Conservation (phyloP, 2,888 invertebrate species). For the Eupelmus urozonus region DNA sequence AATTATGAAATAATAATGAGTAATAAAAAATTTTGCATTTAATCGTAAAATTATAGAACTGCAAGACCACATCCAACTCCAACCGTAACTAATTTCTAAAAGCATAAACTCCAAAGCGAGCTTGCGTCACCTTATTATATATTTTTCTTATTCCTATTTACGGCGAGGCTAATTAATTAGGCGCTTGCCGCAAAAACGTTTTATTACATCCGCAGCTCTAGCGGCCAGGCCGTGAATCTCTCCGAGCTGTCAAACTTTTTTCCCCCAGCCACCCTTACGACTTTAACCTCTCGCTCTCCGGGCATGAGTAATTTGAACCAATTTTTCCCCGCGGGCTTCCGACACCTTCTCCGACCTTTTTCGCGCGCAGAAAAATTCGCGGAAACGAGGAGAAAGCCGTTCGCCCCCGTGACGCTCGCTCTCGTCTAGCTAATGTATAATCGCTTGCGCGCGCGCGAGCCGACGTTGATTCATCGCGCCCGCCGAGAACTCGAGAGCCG, state of each 20-base stretch:
- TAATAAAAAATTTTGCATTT: too few relatives aligned
- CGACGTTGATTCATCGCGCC: slow-evolving; percentile 39
- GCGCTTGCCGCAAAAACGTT: neutral
- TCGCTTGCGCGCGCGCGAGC: slow-evolving; percentile 14
- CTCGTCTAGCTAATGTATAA: slow-evolving; percentile 11
- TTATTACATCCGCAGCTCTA: neutral
- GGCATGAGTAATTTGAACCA: slow-evolving; percentile 21
- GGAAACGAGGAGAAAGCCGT: slow-evolving; percentile 25
- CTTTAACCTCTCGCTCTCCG: too few relatives aligned
- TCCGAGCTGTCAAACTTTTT: neutral
- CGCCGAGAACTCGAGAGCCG: neutral
- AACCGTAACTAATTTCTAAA: too few relatives aligned
- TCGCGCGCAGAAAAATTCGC: neutral
- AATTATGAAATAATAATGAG: too few relatives aligned
- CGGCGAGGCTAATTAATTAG: too few relatives aligned
- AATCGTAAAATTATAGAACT: too few relatives aligned
- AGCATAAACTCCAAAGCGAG: too few relatives aligned
- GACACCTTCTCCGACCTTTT: neutral
- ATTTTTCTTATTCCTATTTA: too few relatives aligned
- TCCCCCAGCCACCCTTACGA: neutral
- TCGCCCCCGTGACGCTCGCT: slow-evolving; percentile 20
- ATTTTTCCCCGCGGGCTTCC: slow-evolving; percentile 6
- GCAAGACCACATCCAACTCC: too few relatives aligned
- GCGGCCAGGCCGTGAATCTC: neutral
- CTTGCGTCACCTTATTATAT: too few relatives aligned